Percentiles rank a stretch among this genome's conserved stretches.
These are phyloP conservation scores for Urocyon cinereoargenteus DNA, from an alignment of 2,797 vertebrate species.

Conservation along the genomic window DNA sequence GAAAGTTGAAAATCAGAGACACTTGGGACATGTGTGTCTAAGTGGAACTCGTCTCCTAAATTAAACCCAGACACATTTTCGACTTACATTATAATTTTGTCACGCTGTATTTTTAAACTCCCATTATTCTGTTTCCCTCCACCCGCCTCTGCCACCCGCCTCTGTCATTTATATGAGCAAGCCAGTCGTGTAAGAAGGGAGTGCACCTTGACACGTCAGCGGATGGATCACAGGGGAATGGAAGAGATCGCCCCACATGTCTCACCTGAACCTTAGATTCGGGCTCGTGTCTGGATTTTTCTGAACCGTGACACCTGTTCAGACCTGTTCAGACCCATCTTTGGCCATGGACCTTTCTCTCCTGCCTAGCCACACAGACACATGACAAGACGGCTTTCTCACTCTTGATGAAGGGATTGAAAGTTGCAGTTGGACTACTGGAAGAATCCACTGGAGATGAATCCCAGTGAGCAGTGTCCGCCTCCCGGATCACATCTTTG, in stretches of 20 bases:
- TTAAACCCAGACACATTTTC: neutral
- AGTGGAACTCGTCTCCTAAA: neutral
- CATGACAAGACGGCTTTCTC: neutral
- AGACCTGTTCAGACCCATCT: neutral
- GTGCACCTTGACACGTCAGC: accelerated
- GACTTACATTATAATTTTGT: neutral
- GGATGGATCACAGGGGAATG: neutral
- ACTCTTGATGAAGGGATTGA: neutral
- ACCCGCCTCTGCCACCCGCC: neutral
- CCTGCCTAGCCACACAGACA: too few species aligned
- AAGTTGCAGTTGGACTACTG: accelerated
- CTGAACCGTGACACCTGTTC: too few species aligned
- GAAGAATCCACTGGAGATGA: accelerated
- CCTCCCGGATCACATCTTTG: accelerated
- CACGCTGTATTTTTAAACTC: neutral
- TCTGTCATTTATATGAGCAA: neutral
- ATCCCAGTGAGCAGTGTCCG: accelerated
- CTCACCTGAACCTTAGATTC: neutral
- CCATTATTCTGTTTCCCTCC: neutral
- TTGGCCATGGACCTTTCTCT: neutral
- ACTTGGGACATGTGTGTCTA: neutral
- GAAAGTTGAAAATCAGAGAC: neutral
- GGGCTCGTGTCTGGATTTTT: neutral
- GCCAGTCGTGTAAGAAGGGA: too few species aligned
- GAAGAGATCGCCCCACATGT: neutral